Evolutionary conservation across 92 coral and sea anemone genomes (phyloP), one percentile per base, ranked within the genome.

Genomic region (Siderastrea radians): DNA sequence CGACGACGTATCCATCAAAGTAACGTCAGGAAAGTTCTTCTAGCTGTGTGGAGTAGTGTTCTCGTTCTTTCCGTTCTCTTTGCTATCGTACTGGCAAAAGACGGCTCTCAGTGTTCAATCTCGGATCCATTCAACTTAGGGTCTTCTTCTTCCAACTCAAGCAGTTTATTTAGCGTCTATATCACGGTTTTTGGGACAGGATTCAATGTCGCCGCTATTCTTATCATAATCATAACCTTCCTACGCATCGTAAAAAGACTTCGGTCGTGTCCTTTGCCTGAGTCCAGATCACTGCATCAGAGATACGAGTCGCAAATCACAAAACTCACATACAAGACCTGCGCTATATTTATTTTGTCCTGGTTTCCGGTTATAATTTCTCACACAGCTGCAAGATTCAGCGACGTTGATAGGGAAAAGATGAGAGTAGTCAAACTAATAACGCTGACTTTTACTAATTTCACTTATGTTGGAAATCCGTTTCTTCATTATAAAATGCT

Each of bases 231-330:
- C 17, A 45, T 76, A 60, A 76, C 80, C 13, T 76, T 76, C 49
- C 1, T 57, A 0, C 68, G 80, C 2, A 60, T 76, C 68, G 67
- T 58, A 13, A 76, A 46, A 15, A 45, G 53, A 16, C 80, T 76
- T 58, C 52, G 80, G 9, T 76, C 80, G 2, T 57, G 51, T n/a
- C 43, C 80, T 55, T 76, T 76, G n/a, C 80, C 80, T 44, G 67
- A 76, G 2, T 76, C 80, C 1, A 15, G 68, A 15, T 57, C 68
- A 6, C 48, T 12, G 9, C 52, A 44, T 58, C 49, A 14, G 53
- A 58, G 80, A 43, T 76, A 19, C 80, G 80, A 76, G 54, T 57
- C 80, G 2, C n/a, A 58, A 13, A 76, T 76, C 49, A 76, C 80
- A 15, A 76, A 59, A 45, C 67, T 76, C 5, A 76, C 80, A 38